These are phyloP conservation scores for Stenoptilia bipunctidactyla DNA, from an alignment of 2,888 invertebrate species.

Conservation along the genomic window DNA sequence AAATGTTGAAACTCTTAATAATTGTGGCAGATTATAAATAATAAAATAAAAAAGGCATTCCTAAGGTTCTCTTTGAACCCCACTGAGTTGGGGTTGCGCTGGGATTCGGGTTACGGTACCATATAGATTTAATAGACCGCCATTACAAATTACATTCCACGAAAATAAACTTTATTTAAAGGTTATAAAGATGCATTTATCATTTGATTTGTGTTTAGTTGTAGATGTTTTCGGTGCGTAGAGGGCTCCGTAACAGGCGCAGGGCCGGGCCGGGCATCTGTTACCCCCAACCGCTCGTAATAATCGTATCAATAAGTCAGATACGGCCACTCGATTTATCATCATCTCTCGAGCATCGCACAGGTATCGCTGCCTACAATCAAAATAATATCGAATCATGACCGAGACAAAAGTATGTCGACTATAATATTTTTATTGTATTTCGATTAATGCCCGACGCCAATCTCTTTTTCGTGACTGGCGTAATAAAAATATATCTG, in stretches of 20 bases:
- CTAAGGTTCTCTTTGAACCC: conserved; percentile 37
- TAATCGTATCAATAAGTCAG: conserved; percentile 37
- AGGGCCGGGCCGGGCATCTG: conserved; percentile 33
- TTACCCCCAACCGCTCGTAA: conserved; percentile 41
- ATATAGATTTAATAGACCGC: no score
- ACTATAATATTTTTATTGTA: neutral
- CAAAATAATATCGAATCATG: conserved; percentile 2
- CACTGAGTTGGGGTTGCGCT: conserved; percentile 39
- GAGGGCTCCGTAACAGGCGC: neutral
- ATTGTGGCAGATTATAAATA: conserved; percentile 44
- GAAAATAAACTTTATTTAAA: no score
- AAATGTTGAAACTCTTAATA: conserved; percentile 50
- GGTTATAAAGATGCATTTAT: no score
- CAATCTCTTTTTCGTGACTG: conserved; percentile 1
- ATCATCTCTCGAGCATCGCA: conserved; percentile 35
- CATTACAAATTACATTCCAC: no score
- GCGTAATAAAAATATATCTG: neutral
- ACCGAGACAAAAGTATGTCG: conserved; percentile 1
- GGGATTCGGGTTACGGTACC: no score
- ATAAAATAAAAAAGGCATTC: conserved; percentile 51
- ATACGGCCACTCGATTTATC: conserved; percentile 26
- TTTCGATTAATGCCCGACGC: neutral
- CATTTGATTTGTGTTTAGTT: no score
- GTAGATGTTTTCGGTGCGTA: no score
- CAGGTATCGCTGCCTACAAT: conserved; percentile 15